Evolutionary conservation across 1,140 invertebrate species (phyloP).

Genomic region (Triops cancriformis): DNA sequence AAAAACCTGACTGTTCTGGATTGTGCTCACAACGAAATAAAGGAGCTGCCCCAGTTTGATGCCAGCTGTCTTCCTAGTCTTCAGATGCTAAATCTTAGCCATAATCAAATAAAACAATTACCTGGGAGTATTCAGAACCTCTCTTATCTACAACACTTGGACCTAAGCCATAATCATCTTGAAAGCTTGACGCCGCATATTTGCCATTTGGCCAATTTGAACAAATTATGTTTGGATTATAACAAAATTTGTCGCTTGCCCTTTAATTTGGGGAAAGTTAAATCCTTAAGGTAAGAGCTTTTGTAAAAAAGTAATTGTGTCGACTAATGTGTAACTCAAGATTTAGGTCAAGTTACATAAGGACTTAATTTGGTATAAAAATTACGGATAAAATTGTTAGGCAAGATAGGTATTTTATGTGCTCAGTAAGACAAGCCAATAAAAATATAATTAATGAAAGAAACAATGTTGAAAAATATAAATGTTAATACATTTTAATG

Average conservation of each 20-base stretch:
- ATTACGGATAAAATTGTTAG: too few relatives aligned
- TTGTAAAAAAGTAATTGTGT: not conserved
- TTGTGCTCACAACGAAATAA: slow-evolving; percentile 59
- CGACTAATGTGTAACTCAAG: too few relatives aligned
- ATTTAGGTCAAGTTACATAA: too few relatives aligned
- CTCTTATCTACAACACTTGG: not conserved
- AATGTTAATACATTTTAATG: too few relatives aligned
- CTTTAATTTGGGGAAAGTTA: not conserved
- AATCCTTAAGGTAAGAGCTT: not conserved
- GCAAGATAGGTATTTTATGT: too few relatives aligned
- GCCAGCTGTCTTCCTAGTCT: slow-evolving; percentile 57
- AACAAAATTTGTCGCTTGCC: not conserved
- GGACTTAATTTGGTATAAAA: too few relatives aligned
- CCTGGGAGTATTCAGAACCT: slow-evolving; percentile 32
- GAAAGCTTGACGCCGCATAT: slow-evolving; percentile 6
- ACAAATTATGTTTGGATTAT: not conserved
- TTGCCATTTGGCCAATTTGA: not conserved
- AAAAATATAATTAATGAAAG: too few relatives aligned
- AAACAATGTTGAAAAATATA: too few relatives aligned
- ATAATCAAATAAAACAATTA: slow-evolving; percentile 53
- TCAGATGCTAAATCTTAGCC: slow-evolving; percentile 56
- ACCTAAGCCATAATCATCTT: slow-evolving; percentile 21
- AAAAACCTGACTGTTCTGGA: slow-evolving; percentile 57
- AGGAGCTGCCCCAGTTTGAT: slow-evolving; percentile 45
- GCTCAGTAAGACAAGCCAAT: too few relatives aligned